phyloP scores from a whole-genome alignment of 2,113 vertebrate species.

The Paralichthys olivaceus region DNA sequence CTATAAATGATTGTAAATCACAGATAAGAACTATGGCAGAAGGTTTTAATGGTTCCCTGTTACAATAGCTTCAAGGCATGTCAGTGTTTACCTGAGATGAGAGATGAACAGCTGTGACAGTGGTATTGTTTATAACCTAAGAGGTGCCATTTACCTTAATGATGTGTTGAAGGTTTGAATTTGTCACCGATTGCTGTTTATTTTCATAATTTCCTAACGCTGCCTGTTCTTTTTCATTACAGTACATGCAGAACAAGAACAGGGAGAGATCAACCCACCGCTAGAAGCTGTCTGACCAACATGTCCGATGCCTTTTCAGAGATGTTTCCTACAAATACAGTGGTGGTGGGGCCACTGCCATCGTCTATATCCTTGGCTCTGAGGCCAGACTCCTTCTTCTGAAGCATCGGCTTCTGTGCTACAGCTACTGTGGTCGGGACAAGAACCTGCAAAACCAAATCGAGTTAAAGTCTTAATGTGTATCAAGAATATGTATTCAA shows the following conservation, averaged over 20 bases:
- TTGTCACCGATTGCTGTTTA: too few relatives aligned
- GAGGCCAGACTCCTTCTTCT: slow-evolving; percentile 88
- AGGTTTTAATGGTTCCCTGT: too few relatives aligned
- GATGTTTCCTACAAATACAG: slow-evolving; percentile 98
- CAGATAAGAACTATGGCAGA: not conserved
- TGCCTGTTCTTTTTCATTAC: too few relatives aligned
- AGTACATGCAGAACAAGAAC: not conserved
- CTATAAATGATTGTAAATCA: not conserved
- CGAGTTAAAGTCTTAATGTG: not conserved
- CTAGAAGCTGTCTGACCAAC: slow-evolving; percentile 95
- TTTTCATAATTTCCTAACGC: too few relatives aligned
- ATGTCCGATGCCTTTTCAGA: slow-evolving; percentile 98
- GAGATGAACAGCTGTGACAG: too few relatives aligned
- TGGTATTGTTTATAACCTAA: too few relatives aligned
- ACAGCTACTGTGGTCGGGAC: slow-evolving; percentile 91
- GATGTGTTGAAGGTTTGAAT: too few relatives aligned
- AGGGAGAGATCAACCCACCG: slow-evolving; percentile 84
- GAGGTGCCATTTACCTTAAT: too few relatives aligned
- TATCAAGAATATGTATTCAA: not conserved
- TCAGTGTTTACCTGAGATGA: not conserved
- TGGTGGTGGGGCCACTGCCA: slow-evolving; percentile 91
- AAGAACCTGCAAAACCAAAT: slow-evolving; percentile 79
- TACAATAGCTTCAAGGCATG: not conserved
- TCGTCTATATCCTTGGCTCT: slow-evolving; percentile 91
- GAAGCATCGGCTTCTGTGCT: slow-evolving; percentile 89